A percentile compares a stretch with the other conserved stretches of the same genome.
Conservation (phyloP, 2,113 vertebrate species). For the Microcebus jonahi region DNA sequence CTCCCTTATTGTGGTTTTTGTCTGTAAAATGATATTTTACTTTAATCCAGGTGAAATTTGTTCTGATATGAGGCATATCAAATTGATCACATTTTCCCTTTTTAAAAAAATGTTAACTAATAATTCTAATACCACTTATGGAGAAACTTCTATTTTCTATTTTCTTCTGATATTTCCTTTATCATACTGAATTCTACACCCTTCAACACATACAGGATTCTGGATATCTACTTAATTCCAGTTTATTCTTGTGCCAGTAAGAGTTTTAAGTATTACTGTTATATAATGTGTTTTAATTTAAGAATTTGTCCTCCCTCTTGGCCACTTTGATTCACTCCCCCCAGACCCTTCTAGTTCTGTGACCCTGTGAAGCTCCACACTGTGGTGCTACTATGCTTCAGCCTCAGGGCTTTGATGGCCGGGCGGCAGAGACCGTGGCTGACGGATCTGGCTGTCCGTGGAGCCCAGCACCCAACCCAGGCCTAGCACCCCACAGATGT, state of each 20-base stretch:
- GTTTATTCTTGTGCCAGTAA: neutral
- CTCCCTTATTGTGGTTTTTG: neutral
- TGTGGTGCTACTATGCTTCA: no score
- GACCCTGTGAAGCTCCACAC: neutral
- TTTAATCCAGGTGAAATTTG: neutral
- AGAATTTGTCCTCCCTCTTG: neutral
- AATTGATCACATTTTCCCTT: neutral
- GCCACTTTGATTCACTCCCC: neutral
- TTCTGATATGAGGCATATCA: neutral
- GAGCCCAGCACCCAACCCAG: neutral
- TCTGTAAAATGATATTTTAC: slow-evolving; percentile 21
- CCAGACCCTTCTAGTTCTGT: neutral
- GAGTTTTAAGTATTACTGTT: neutral
- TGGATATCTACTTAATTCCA: neutral
- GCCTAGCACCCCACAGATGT: no score
- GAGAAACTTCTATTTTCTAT: neutral
- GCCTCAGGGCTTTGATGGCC: rapidly evolving
- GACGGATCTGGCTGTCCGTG: neutral
- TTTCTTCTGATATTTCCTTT: neutral
- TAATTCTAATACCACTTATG: neutral
- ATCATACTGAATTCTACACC: neutral
- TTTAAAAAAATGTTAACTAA: neutral
- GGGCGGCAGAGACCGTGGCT: no score
- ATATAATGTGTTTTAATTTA: neutral
- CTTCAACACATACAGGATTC: neutral